Evolutionary conservation across 2,888 invertebrate species (phyloP), one percentile per base, ranked within the genome.

Genomic region (Dryobotodes eremita): DNA sequence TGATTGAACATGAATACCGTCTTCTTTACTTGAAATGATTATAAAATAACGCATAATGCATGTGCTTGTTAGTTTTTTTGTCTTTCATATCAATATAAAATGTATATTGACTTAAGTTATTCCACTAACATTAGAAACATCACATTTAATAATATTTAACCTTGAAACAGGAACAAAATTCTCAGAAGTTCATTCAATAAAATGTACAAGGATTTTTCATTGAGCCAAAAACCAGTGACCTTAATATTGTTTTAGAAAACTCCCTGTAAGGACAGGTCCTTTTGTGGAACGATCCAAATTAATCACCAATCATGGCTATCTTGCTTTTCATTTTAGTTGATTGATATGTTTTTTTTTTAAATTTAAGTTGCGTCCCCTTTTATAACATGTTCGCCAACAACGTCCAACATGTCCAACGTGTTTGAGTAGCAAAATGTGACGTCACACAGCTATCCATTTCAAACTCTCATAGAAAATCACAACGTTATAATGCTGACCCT

Each of bases 1-100:
- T 91, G 91, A 90, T 80, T 80, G 82, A 77, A 75, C 65, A 61
- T 61, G 26, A 17, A 26, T 8, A 75, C 57, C 48, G 26, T 79
- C 68, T 82, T 86, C 71, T 83, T 81, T 26, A 71, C 59, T 81
- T 82, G 66, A 74, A 82, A 48, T 17, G 59, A 48, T 20, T 42
- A 50, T 23, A 61, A 57, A 83, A 20, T 42, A 69, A 64, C 4
- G 5, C 15, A n/a, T 62, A n/a, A 4, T 78, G 20, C 46, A 68
- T 42, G 59, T 31, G 55, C 13, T 48, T 55, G 17, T 53, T 53
- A 53, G 17, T 42, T 31, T 77, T n/a, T 50, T 55, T 77, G 10
- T 68, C 3, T 23, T 11, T n/a, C 36, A n/a, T 36, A 59, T 57
- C 31, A 69, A 61, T 48, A 6, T 26, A 5, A 26, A 20, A 26